A percentile compares a stretch with the other conserved stretches of the same genome.
These are phyloP conservation scores for Vireo griseus DNA, from an alignment of 2,797 vertebrate genomes.

Conservation along the genomic window DNA sequence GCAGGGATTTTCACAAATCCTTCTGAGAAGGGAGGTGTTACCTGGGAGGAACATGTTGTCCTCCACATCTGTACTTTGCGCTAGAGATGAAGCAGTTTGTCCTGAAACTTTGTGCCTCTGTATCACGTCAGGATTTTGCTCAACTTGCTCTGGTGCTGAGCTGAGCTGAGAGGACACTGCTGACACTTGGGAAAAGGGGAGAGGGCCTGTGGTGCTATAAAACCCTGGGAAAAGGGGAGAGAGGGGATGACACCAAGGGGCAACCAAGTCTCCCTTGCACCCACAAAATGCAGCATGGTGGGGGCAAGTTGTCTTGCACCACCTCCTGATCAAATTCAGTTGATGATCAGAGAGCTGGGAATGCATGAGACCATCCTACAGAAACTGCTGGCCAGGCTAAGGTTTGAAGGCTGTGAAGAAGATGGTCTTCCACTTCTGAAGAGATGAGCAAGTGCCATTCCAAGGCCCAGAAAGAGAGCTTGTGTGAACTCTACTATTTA, in stretches of 20 bases:
- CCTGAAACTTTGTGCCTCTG: not conserved
- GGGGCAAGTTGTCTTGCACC: not conserved
- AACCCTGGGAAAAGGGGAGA: not conserved
- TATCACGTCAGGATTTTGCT: not conserved
- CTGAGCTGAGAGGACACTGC: not conserved
- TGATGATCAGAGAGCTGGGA: not conserved
- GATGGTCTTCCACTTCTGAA: not conserved
- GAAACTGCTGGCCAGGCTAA: not conserved
- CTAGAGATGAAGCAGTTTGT: not conserved
- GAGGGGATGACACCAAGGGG: rapidly evolving
- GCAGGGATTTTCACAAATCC: not conserved
- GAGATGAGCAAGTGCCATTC: not conserved
- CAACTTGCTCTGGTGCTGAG: not conserved
- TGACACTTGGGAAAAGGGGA: not conserved
- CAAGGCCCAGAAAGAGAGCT: not conserved
- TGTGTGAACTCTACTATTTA: not conserved
- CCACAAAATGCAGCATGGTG: not conserved
- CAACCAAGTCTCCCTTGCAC: rapidly evolving
- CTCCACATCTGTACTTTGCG: not conserved
- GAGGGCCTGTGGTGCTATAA: not conserved
- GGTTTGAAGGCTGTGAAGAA: not conserved
- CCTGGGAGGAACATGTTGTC: not conserved
- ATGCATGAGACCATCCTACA: not conserved
- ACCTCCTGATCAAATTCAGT: rapidly evolving
- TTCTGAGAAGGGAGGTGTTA: not conserved